Percentiles rank a stretch among this genome's conserved stretches.
These are phyloP conservation scores for Rhombomys opimus DNA, from an alignment of 2,113 vertebrate genomes.

Conservation along the genomic window DNA sequence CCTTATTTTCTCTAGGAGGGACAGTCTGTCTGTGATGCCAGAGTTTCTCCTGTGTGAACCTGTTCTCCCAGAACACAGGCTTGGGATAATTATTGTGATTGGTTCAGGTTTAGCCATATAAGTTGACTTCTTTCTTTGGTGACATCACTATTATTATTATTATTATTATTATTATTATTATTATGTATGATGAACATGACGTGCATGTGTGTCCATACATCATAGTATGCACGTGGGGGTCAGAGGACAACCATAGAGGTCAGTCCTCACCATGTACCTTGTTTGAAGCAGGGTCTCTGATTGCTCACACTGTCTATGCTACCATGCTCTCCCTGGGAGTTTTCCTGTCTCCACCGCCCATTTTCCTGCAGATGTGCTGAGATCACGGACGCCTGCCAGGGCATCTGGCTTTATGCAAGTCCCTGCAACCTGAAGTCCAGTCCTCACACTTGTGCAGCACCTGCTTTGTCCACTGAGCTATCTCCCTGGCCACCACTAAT, in stretches of 20 bases:
- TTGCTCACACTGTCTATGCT: background rate
- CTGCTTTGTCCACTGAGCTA: background rate
- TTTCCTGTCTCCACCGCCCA: background rate
- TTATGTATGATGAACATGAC: background rate
- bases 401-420: background rate
- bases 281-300: background rate
- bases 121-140: background rate
- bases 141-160: background rate
- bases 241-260: background rate
- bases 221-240: background rate
- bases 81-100: background rate
- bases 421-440: background rate
- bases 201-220: background rate
- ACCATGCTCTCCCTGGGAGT: background rate
- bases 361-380: background rate
- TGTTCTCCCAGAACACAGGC: rapidly evolving
- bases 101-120: background rate
- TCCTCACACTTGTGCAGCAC: background rate
- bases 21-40: background rate
- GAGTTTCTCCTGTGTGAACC: background rate
- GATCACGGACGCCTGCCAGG: background rate
- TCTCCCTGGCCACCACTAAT: background rate
- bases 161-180: no score
- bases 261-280: background rate
- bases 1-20: background rate